Conservation (phyloP, 2,113 vertebrate genomes). For the Gila orcuttii region DNA sequence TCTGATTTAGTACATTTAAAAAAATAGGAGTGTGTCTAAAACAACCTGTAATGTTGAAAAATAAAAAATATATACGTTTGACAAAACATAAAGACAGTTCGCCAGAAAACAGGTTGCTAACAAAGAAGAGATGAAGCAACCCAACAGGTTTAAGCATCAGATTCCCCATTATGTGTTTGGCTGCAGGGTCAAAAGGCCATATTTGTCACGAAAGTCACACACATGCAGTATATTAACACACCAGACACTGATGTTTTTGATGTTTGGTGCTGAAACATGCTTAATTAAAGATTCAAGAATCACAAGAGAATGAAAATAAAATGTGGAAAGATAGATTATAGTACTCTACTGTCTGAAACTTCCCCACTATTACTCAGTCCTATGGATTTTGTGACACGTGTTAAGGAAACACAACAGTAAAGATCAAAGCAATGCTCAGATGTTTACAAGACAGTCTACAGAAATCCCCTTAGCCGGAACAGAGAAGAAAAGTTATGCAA, state of each 20-base stretch:
- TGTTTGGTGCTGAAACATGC: not conserved
- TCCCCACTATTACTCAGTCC: conserved; percentile 43
- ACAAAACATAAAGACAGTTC: not conserved
- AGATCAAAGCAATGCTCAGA: conserved; percentile 40
- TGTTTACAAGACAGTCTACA: not conserved
- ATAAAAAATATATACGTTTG: not conserved
- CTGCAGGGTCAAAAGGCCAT: conserved; percentile 37
- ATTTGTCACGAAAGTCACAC: conserved; percentile 19
- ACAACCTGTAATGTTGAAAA: not conserved
- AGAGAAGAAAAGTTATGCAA: not conserved
- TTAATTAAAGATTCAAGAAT: conserved; percentile 38
- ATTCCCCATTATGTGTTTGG: conserved; percentile 39
- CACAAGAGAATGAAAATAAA: not conserved
- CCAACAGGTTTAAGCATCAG: conserved; percentile 25
- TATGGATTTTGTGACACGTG: conserved; percentile 23
- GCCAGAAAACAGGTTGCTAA: conserved; percentile 1
- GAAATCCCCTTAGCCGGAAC: conserved; percentile 28
- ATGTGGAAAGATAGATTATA: conserved; percentile 40
- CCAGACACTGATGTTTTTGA: not conserved
- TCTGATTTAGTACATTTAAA: not conserved
- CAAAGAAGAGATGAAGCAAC: conserved; percentile 7
- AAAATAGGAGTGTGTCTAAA: not conserved
- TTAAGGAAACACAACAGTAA: conserved; percentile 36
- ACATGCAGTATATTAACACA: not conserved
- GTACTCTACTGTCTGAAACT: conserved; percentile 28